These are phyloP conservation scores for Orussus abietinus DNA, from an alignment of 1,140 invertebrate genomes.

Conservation along the genomic window DNA sequence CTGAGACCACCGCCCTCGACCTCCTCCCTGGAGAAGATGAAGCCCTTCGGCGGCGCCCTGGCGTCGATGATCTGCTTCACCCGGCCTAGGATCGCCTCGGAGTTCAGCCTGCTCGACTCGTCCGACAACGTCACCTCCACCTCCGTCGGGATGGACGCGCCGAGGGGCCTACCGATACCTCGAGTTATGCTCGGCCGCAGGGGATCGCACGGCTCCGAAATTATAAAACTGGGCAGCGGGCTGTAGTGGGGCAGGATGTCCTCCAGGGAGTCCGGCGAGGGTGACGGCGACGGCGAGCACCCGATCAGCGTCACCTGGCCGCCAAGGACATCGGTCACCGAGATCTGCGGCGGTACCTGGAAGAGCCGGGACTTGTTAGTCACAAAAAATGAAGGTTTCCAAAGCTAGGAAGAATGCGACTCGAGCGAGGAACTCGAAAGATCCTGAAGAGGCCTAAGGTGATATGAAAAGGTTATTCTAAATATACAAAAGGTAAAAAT, in stretches of 20 bases:
- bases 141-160: constrained; percentile 51
- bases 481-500: too few species aligned
- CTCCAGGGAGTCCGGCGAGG: constrained; percentile 47
- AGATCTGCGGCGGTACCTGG: constrained; percentile 75
- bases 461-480: too few species aligned
- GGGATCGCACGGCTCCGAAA: constrained; percentile 67
- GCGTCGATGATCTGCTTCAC: constrained; percentile 79
- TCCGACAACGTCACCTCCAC: constrained; percentile 72
- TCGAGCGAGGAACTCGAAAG: too few species aligned
- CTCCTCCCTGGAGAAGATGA: constrained; percentile 55
- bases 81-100: constrained; percentile 74
- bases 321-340: constrained; percentile 84
- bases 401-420: too few species aligned
- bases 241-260: constrained; percentile 43
- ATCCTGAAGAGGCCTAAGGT: too few species aligned
- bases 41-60: constrained; percentile 71
- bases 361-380: constrained; percentile 8
- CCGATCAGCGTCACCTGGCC: constrained; percentile 74
- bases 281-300: constrained; percentile 55
- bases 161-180: constrained; percentile 62
- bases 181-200: constrained; percentile 74
- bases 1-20: constrained; percentile 54
- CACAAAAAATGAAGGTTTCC: constrained; percentile 16
- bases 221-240: constrained; percentile 62
- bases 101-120: constrained; percentile 72